Conservation (phyloP, 2,888 invertebrate species). For the Parascotia fuliginaria region DNA sequence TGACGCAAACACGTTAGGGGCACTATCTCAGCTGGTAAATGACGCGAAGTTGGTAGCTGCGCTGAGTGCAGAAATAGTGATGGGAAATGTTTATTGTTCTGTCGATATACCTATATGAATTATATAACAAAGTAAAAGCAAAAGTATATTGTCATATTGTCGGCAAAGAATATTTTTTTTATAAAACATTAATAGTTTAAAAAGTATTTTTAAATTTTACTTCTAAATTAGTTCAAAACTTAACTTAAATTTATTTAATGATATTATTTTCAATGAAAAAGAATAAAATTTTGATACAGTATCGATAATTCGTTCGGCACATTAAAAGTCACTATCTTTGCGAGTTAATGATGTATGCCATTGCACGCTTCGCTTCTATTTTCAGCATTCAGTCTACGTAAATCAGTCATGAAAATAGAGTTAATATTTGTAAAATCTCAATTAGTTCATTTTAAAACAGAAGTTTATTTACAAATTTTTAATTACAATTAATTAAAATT, state of each 20-base stretch:
- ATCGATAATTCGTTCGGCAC: conserved; percentile 4
- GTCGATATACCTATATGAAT: no score
- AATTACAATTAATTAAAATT: no score
- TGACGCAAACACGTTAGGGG: conserved; percentile 37
- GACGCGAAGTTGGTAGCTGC: conserved; percentile 26
- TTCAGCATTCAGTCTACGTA: not conserved
- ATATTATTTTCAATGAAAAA: no score
- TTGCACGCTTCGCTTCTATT: conserved; percentile 1
- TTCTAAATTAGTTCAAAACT: no score
- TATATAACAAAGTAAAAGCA: no score
- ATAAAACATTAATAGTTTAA: no score
- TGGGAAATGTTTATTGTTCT: not conserved
- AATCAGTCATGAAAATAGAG: conserved; percentile 7
- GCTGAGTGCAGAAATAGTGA: conserved; percentile 6
- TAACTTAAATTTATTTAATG: no score
- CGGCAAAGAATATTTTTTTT: no score
- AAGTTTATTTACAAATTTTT: no score
- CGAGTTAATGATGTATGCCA: conserved; percentile 10
- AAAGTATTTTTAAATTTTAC: no score
- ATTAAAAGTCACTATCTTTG: conserved; percentile 8
- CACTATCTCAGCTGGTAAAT: conserved; percentile 42
- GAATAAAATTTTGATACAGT: no score
- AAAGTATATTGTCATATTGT: no score
- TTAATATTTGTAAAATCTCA: conserved; percentile 4
- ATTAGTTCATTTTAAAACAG: conserved; percentile 1